Conservation (phyloP, 2,797 vertebrate species). For the Coranthus polyacanthus region DNA sequence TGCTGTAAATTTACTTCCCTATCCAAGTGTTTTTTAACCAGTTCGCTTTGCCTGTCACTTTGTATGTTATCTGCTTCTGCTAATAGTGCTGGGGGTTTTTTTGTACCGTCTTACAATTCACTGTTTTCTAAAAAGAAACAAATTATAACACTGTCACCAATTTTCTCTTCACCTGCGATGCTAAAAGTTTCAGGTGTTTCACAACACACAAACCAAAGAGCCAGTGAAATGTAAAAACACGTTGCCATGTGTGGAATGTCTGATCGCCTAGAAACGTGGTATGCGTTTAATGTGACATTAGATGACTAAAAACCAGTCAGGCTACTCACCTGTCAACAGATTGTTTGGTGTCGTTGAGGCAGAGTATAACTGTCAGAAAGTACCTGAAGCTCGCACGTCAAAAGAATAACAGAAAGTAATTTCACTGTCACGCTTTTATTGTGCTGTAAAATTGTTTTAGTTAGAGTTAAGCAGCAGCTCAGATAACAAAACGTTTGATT, state of each 20-base stretch:
- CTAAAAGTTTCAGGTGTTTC: not conserved
- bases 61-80: not conserved
- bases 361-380: constrained; percentile 9
- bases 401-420: not conserved
- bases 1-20: not conserved
- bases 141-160: not conserved
- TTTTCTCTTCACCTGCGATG: not conserved
- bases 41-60: constrained; percentile 3
- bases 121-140: not conserved
- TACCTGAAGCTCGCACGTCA: not conserved
- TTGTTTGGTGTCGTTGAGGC: not conserved
- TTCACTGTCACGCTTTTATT: not conserved
- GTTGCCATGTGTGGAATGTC: not conserved
- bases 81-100: not conserved
- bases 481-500: not conserved
- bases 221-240: not conserved
- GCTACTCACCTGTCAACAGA: constrained; percentile 57
- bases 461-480: not conserved
- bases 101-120: no score
- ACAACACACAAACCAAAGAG: not conserved
- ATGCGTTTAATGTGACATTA: constrained; percentile 35
- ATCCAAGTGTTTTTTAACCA: not conserved
- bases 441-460: not conserved
- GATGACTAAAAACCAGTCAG: constrained; percentile 72
- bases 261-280: constrained; percentile 7